Evolutionary conservation across 2,888 invertebrate species (phyloP).

Genomic region (Alentia gelatinosa): DNA sequence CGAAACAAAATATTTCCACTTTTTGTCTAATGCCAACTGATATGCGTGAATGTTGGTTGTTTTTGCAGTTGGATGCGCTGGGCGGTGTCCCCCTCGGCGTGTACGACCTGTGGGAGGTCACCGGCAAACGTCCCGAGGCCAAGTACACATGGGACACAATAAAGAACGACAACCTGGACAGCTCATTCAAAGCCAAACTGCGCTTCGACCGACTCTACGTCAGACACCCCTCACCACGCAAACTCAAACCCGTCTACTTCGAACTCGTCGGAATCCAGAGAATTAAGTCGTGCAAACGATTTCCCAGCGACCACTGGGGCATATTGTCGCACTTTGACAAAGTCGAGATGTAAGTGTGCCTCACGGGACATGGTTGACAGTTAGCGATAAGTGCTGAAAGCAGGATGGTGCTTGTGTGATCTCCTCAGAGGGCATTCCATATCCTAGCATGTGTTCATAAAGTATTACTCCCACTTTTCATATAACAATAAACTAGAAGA

Average conservation of each 20-base stretch:
- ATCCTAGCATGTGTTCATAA: too few relatives aligned
- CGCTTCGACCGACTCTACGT: conserved; percentile 84
- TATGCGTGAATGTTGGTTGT: background rate
- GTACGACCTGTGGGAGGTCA: conserved; percentile 83
- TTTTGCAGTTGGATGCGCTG: conserved; percentile 48
- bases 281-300: conserved; percentile 81
- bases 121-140: conserved; percentile 82
- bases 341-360: background rate
- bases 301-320: conserved; percentile 84
- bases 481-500: too few relatives aligned
- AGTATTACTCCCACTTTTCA: too few relatives aligned
- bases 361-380: too few relatives aligned
- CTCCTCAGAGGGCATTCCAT: too few relatives aligned
- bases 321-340: conserved; percentile 78
- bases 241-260: conserved; percentile 81
- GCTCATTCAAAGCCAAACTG: conserved; percentile 79
- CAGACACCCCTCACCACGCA: conserved; percentile 68
- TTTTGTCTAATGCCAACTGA: background rate
- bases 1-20: background rate
- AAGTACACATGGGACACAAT: conserved; percentile 84
- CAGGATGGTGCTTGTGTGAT: too few relatives aligned
- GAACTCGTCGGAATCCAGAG: conserved; percentile 83
- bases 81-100: conserved; percentile 67
- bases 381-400: too few relatives aligned
- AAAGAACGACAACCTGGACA: conserved; percentile 83